Conservation (phyloP, 2,113 vertebrate species). For the Cranoglanis bouderius region DNA sequence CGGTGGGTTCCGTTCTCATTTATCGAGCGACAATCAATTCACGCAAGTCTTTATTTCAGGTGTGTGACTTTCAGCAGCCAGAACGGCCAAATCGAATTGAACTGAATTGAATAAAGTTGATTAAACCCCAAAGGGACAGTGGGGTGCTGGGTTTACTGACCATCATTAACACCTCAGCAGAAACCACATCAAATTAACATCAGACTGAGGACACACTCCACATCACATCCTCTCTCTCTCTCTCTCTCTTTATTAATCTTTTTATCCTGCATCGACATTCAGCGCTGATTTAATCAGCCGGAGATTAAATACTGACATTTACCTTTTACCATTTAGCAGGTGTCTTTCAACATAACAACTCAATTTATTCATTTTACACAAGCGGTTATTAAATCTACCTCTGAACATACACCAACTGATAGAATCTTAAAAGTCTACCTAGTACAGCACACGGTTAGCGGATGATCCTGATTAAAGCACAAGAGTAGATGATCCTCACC, state of each 20-base stretch:
- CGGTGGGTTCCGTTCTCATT: slow-evolving; percentile 20
- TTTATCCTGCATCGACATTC: neutral
- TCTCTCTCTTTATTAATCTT: neutral
- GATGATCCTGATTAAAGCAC: no score
- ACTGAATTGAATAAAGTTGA: neutral
- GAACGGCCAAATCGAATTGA: slow-evolving; percentile 1
- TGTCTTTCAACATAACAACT: neutral
- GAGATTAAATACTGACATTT: neutral
- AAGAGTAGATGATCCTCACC: no score
- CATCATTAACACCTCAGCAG: neutral
- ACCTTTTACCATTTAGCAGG: neutral
- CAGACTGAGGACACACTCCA: neutral
- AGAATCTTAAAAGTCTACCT: neutral
- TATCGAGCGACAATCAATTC: neutral
- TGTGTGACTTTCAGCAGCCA: slow-evolving; percentile 4
- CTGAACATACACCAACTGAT: neutral
- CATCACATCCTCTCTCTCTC: neutral
- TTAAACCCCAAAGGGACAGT: neutral
- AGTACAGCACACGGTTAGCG: no score
- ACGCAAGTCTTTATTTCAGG: slow-evolving; percentile 16
- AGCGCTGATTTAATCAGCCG: neutral
- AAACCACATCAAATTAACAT: neutral
- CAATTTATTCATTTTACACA: neutral
- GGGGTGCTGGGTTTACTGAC: neutral
- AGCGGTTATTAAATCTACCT: neutral